Conservation (phyloP, 2,888 invertebrate species). For the Dilophus febrilis region DNA sequence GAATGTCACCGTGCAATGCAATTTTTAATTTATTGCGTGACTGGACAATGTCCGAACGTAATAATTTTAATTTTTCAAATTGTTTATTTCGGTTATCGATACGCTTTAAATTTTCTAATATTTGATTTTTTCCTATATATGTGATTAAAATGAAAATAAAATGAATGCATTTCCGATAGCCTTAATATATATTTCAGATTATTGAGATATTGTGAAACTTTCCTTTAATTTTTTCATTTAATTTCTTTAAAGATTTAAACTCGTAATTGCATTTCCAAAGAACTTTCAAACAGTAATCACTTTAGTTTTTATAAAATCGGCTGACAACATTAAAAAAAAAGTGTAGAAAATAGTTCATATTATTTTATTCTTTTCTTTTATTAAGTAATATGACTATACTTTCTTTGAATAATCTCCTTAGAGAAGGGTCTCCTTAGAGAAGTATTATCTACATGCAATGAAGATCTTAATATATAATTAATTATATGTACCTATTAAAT, state of each 20-base stretch:
- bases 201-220: too few relatives aligned
- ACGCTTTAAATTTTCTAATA: slow-evolving; percentile 4
- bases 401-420: background rate
- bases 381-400: background rate
- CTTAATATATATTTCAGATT: too few relatives aligned
- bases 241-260: too few relatives aligned
- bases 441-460: too few relatives aligned
- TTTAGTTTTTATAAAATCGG: too few relatives aligned
- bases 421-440: background rate
- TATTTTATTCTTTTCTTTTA: too few relatives aligned
- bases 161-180: too few relatives aligned
- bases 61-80: background rate
- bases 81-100: slow-evolving; percentile 3
- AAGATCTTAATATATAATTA: background rate
- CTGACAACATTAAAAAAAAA: too few relatives aligned
- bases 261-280: too few relatives aligned
- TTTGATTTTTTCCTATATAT: slow-evolving; percentile 7
- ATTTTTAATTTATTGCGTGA: slow-evolving; percentile 21
- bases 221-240: too few relatives aligned
- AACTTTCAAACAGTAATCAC: too few relatives aligned
- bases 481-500: background rate
- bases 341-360: too few relatives aligned
- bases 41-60: slow-evolving; percentile 22
- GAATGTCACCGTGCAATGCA: slow-evolving; percentile 18
- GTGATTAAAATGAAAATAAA: background rate